phyloP scores from a whole-genome alignment of 2,888 invertebrate species.

The Acanthococcus lagerstroemiae region DNA sequence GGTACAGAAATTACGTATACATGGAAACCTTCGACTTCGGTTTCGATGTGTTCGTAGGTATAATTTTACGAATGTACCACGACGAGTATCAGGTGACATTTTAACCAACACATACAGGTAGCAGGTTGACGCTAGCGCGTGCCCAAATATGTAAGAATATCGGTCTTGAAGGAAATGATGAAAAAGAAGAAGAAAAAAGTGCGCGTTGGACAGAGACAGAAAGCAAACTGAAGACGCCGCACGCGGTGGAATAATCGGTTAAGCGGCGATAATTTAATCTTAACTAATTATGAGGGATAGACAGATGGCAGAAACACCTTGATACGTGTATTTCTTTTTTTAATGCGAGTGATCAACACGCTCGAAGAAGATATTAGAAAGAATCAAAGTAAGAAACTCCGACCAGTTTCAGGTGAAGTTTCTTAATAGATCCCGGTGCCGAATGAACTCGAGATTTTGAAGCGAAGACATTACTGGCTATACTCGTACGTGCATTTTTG shows the following conservation, averaged over 20 bases:
- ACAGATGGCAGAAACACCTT: constrained; percentile 26
- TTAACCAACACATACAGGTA: not conserved
- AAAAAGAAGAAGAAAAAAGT: not conserved
- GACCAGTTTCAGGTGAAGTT: too few relatives aligned
- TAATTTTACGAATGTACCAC: too few relatives aligned
- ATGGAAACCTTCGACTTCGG: too few relatives aligned
- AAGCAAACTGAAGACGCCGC: not conserved
- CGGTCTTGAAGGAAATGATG: not conserved
- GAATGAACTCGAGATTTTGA: too few relatives aligned
- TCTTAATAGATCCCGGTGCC: too few relatives aligned
- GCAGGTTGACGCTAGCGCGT: constrained; percentile 2
- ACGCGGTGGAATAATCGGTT: constrained; percentile 1
- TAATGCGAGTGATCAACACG: not conserved
- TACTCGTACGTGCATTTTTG: too few relatives aligned
- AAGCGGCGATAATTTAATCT: constrained; percentile 16
- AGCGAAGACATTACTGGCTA: too few relatives aligned
- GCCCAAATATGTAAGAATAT: not conserved
- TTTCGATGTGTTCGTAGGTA: too few relatives aligned
- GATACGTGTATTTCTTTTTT: not conserved
- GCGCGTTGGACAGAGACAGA: not conserved
- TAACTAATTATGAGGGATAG: constrained; percentile 28
- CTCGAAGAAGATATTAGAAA: not conserved
- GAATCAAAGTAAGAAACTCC: too few relatives aligned
- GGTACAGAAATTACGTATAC: too few relatives aligned
- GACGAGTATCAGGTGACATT: constrained; percentile 3